phyloP scores from a whole-genome alignment of 2,113 vertebrate species.

The Sprattus sprattus region DNA sequence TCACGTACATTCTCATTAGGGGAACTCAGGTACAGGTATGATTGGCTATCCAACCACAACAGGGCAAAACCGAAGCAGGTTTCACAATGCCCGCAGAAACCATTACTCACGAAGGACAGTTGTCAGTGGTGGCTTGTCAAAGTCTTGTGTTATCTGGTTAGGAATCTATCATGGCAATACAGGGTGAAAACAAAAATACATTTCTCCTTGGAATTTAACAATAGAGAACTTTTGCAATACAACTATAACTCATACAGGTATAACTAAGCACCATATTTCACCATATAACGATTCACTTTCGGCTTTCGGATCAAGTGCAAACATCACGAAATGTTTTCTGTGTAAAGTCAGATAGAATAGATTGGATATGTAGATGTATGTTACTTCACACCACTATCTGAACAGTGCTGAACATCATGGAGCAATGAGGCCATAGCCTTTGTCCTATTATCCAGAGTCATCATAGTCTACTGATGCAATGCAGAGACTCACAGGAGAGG shows the following conservation, averaged over 20 bases:
- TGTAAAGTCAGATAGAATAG: background rate
- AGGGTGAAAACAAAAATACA: background rate
- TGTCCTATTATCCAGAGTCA: slow-evolving; percentile 6
- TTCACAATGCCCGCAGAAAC: background rate
- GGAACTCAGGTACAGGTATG: background rate
- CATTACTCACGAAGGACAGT: background rate
- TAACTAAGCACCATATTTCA: background rate
- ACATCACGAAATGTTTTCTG: background rate
- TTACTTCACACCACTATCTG: background rate
- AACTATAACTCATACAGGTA: background rate
- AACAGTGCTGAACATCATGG: background rate
- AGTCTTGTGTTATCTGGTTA: background rate
- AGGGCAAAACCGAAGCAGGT: background rate
- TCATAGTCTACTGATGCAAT: background rate
- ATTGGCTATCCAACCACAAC: background rate
- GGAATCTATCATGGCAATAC: background rate
- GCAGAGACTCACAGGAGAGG: background rate
- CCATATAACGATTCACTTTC: background rate
- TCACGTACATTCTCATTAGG: background rate
- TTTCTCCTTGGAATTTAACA: background rate
- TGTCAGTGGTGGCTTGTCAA: background rate
- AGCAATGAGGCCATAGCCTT: background rate
- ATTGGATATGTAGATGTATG: background rate
- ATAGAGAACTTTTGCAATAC: background rate
- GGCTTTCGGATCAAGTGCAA: background rate